Base-by-base conservation (phyloP, 2,113 vertebrate genomes). In the Puffinus mauretanicus region DNA sequence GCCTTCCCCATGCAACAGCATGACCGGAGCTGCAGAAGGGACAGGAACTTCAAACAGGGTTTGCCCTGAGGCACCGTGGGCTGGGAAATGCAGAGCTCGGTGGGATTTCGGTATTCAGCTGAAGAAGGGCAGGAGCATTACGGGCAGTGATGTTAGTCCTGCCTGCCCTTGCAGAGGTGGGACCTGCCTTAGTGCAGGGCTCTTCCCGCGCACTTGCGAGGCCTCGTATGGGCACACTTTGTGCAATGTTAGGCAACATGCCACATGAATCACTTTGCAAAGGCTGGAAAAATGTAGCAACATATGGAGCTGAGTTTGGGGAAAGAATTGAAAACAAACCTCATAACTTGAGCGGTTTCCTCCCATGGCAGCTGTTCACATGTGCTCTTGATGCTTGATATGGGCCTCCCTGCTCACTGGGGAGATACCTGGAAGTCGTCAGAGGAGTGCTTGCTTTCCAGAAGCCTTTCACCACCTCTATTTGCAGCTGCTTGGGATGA, bases 241-340 rank as follows among this genome's bases (percentile, higher is more conserved):
- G 46, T 55, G 94, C 91, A 67, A 60, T 82, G 94, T 97, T 93
- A 85, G 97, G 95, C 94, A 96, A 87, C 86, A 66, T 62, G 95
- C 95, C 97, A 86, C 71, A 34, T 95, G 84, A 96, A 70, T 97
- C 89, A 91, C 84, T 93, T 82, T 73, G 89, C 95, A 96, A 76
- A 86, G 95, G 78, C 86, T 96, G 94, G 93, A 81, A 95, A 96
- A 97, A 96, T 95, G 75, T 95, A 89, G 81, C 89, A 95, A 85
- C 96, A 95, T 95, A 97, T 88, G 96, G 94, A 95, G 87, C 89
- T 70, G 93, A 93, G 93, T 91, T 94, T 96, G 94, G 83, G 91
- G 86, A 95, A 97, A 89, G 91, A 94, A 93, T 14, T 95, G 95
- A 97, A 97, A 97, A 95, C 95, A 96, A 95, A 94, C 84, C 66